Evolutionary conservation across 1,140 invertebrate genomes (phyloP), one percentile per base, ranked within the genome.

Genomic region (Delia radicum): DNA sequence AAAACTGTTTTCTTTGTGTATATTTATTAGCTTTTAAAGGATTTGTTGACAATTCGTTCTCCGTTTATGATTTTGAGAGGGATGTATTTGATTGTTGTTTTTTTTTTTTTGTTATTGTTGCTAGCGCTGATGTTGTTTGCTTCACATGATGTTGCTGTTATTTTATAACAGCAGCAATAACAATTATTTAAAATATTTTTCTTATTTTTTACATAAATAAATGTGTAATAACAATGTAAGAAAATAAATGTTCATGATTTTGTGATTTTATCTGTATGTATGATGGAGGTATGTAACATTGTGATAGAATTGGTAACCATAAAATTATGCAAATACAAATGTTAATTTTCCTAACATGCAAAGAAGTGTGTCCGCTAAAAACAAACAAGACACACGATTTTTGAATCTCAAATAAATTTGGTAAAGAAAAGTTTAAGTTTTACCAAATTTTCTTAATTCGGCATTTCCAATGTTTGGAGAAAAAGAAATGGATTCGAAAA

Each of bases 311-410:
- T 15, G 62, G 28, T 65, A 29, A 27, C 28, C 26, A 65, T 65
- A 65, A 29, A 65, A 65, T 65, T 29, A 65, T 65, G 62, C 62
- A 65, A 65, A 65, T 65, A 29, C n/a, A 65, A 27, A 65, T 65
- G 62, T 65, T 65, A 27, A 65, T 65, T 65, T 29, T 6, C 62
- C 62, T 29, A 29, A 29, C 29, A 65, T 15, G 29, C 4, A 63
- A 29, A 65, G 28, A 37, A 37, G 13, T 37, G 13, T 3, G 13
- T 7, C 1, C 33, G 8, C 8, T 37, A 13, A 3, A 37, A 13
- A 13, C 33, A 10, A 10, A 37, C 13, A 10, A 37, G 8, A 37
- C n/a, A n/a, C 8, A 37, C 33, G 13, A 37, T 3, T 7, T 37
- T 37, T n/a, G n/a, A n/a, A n/a, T n/a, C n/a, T n/a, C n/a, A n/a